Evolutionary conservation across 2,888 invertebrate species (phyloP), one percentile per base, ranked within the genome.

Genomic region (Halictus ligatus): DNA sequence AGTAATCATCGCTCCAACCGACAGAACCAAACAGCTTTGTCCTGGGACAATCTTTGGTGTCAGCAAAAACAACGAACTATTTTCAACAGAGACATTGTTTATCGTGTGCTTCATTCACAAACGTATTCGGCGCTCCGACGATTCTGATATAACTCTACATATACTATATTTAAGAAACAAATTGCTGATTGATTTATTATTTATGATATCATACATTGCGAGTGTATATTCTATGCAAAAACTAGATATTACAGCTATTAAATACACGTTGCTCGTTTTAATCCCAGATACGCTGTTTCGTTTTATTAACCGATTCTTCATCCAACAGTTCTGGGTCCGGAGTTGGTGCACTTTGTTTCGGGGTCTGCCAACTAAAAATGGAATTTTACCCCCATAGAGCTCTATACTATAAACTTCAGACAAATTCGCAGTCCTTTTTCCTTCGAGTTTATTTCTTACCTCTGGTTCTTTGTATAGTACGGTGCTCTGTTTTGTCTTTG

Each of bases 401-500:
- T 5, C 12, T 2, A 75, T 2, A 12, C 5, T 4, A 10, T 69
- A 12, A 43, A 43, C 10, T n/a, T 43, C 6, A 5, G 12, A 69
- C 5, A 40, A 40, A n/a, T 71, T 43, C 29, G 29, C 21, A 29
- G 7, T 50, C 18, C 29, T n/a, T 48, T 50, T 12, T 74, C 12
- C 3, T 15, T 58, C 0, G n/a, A 40, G 21, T 60, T n/a, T 74
- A 64, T 7, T 60, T 72, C 58, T 15, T 77, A 84, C 73, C 72
- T 1, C 1, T n/a, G 25, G 15, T 10, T 35, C 18, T 35, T 40
- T 40, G 50, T 77, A 25, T 75, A 74, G 2, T 40, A 48, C 3
- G 78, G 43, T 0, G 69, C 58, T 48, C 78, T 89, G 35, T 89
- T 75, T 40, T 83, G n/a, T 2, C 21, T 48, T 4, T 87, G 73